Conservation (phyloP, 2,113 vertebrate species). For the Carassius auratus region DNA sequence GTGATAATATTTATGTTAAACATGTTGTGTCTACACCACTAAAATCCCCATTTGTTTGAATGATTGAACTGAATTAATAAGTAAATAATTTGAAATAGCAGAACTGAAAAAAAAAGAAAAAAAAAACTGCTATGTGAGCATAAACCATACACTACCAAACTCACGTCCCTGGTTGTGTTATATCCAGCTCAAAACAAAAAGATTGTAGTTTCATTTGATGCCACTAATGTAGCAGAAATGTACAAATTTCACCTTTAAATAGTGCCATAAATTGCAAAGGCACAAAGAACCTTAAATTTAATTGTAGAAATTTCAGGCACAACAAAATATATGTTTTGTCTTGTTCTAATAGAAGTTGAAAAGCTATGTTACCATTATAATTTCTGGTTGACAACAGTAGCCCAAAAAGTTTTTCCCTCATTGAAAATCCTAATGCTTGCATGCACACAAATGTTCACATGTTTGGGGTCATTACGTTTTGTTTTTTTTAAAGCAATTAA, state of each 20-base stretch:
- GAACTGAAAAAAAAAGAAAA: background rate
- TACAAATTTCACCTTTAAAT: background rate
- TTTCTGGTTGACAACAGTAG: background rate
- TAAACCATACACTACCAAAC: background rate
- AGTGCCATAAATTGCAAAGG: background rate
- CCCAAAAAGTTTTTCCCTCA: background rate
- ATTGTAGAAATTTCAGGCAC: background rate
- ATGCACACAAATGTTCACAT: too few species aligned
- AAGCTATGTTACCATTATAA: background rate
- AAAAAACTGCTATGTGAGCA: background rate
- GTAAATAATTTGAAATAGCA: background rate
- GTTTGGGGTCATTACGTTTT: too few species aligned
- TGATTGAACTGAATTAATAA: background rate
- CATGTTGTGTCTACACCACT: background rate
- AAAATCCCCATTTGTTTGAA: background rate
- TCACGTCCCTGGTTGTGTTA: background rate
- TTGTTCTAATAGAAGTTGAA: background rate
- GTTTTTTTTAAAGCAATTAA: too few species aligned
- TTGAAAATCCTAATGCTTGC: too few species aligned
- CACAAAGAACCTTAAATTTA: background rate
- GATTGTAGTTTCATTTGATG: background rate
- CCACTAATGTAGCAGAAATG: background rate
- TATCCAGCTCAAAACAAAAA: background rate
- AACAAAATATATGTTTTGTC: background rate
- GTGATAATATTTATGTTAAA: background rate